A percentile compares a stretch with the other conserved stretches of the same genome.
Evolutionary conservation across 2,113 vertebrate species (phyloP).

Genomic region (Anguilla japonica): DNA sequence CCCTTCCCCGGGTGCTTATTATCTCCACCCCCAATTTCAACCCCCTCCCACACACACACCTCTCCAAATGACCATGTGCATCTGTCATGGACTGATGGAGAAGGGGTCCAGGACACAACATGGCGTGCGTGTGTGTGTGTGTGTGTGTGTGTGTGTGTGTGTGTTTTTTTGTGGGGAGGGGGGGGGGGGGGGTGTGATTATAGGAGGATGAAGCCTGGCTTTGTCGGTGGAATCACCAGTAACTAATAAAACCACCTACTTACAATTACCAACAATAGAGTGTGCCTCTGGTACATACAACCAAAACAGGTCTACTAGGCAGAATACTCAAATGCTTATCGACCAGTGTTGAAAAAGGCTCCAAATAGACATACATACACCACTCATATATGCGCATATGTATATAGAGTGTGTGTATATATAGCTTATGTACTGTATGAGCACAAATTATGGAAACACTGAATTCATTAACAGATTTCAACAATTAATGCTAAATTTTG

Average conservation of each 20-base stretch:
- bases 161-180: background rate
- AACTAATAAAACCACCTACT: background rate
- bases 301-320: background rate
- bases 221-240: background rate
- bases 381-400: background rate
- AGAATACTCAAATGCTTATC: background rate
- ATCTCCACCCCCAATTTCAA: background rate
- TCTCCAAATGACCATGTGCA: conserved; percentile 8
- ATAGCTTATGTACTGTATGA: no score
- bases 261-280: background rate
- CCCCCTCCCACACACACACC: background rate
- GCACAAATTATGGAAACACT: no score
- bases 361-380: background rate
- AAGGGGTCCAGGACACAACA: background rate
- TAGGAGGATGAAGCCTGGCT: background rate
- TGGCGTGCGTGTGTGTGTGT: background rate
- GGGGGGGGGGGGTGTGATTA: no score
- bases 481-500: no score
- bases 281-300: background rate
- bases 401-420: no score
- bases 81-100: conserved; percentile 15
- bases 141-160: conserved; percentile 5
- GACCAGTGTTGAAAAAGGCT: background rate
- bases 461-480: no score
- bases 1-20: background rate